Evolutionary conservation across 2,888 invertebrate genomes (phyloP), one percentile per base, ranked within the genome.

Genomic region (Eristalis pertinax): DNA sequence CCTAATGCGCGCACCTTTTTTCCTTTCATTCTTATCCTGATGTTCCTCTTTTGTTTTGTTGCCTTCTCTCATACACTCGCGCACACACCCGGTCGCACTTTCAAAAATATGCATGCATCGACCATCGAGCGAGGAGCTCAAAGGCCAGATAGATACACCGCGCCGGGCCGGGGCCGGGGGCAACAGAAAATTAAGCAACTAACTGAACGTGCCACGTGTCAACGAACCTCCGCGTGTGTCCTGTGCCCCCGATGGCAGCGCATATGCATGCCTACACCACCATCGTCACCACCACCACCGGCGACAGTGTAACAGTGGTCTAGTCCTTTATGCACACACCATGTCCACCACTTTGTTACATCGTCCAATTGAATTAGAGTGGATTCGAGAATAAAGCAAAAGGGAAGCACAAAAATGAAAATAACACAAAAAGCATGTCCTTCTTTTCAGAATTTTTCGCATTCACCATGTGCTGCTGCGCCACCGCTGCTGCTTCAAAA

Each of bases 291-390:
- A 11, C 35, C 11, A 8, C n/a, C 43, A 26, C 43, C 43, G 43
- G 50, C 50, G 19, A 50, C 50, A 50, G 50, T 50, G 50, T 50
- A 19, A 50, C 19, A 50, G 19, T 19, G 50, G 50, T 50, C 50
- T 50, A 50, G 50, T 50, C 50, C 50, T 62, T 11, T 58, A 67
- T 75, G 32, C 22, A 64, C 32, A 67, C 74, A 63, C 75, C 81
- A 73, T 81, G 79, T 76, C 84, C 72, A 76, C 63, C 84, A 76
- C 79, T 76, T 73, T 76, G 83, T 79, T 87, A 80, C 87, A 76
- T 65, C 84, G 87, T 87, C 79, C 87, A 87, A 87, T 84, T 87
- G 79, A 87, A 87, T 84, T 87, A 87, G 87, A 87, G 79, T 86
- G 86, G 75, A 83, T 83, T 75, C 68, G 35, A 60, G 58, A 75